These are phyloP conservation scores for Mustelus asterias DNA, from an alignment of 2,113 vertebrate genomes.

Conservation along the genomic window DNA sequence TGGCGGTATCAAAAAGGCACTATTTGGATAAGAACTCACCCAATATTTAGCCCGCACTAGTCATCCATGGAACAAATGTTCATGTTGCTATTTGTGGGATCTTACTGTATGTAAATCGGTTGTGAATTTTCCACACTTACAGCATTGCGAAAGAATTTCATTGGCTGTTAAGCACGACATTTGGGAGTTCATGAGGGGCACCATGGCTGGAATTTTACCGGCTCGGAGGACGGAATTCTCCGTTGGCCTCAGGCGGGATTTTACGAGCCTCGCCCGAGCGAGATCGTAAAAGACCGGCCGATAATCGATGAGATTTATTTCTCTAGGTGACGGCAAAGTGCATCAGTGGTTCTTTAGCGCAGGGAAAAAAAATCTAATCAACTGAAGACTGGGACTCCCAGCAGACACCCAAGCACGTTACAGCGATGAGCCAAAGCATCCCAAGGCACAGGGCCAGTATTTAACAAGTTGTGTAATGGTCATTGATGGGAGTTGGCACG, in stretches of 20 bases:
- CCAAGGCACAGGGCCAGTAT: neutral
- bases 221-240: too few species aligned
- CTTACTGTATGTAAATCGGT: neutral
- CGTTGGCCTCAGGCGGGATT: too few species aligned
- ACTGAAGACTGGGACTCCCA: neutral
- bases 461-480: neutral
- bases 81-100: neutral
- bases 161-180: neutral
- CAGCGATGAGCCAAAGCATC: neutral
- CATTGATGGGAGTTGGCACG: neutral
- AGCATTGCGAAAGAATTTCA: neutral
- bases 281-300: too few species aligned
- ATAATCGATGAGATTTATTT: neutral
- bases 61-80: neutral
- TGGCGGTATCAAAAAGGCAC: neutral
- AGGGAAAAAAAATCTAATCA: too few species aligned
- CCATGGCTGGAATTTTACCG: neutral
- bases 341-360: neutral
- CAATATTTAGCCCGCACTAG: neutral
- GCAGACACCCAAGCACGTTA: too few species aligned
- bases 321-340: neutral
- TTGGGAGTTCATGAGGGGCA: neutral
- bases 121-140: neutral
- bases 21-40: neutral
- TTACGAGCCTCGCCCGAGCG: too few species aligned